Evolutionary conservation across 2,888 invertebrate species (phyloP).

Genomic region (Dicyrtomina minuta): DNA sequence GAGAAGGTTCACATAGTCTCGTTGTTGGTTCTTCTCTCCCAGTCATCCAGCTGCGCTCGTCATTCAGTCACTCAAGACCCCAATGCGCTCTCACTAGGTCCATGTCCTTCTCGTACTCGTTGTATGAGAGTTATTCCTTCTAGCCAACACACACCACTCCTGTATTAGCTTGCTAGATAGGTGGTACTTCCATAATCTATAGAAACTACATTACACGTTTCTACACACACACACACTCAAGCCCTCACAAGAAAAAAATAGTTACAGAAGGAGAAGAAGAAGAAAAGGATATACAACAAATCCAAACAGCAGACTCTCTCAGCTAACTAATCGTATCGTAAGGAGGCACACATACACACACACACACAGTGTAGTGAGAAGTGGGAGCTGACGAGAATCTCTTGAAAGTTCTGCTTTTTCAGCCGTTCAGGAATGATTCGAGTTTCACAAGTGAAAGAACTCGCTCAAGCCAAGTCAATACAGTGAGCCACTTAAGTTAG

Average conservation of each 20-base stretch:
- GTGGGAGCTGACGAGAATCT: conserved; percentile 1
- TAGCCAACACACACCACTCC: not conserved
- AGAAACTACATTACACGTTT: no score
- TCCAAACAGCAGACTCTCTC: not conserved
- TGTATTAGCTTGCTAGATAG: not conserved
- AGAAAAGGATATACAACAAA: not conserved
- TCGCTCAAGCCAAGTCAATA: conserved; percentile 27
- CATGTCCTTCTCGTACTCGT: not conserved
- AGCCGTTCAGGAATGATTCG: conserved; percentile 8
- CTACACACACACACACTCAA: not conserved
- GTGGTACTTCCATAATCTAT: conserved; percentile 7
- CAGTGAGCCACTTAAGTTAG: conserved; percentile 23
- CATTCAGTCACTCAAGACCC: conserved; percentile 1
- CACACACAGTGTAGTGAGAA: not conserved
- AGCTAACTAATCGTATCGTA: no score
- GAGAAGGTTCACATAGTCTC: not conserved
- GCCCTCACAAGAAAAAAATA: not conserved
- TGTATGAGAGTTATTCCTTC: not conserved
- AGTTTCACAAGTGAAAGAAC: conserved; percentile 28
- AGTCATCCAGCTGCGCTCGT: conserved; percentile 23
- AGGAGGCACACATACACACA: no score
- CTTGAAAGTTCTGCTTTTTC: conserved; percentile 4
- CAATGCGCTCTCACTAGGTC: not conserved
- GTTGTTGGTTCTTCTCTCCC: not conserved
- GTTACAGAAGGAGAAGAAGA: not conserved